Conservation (phyloP, 2,888 invertebrate species). For the Crocallis elinguaria region DNA sequence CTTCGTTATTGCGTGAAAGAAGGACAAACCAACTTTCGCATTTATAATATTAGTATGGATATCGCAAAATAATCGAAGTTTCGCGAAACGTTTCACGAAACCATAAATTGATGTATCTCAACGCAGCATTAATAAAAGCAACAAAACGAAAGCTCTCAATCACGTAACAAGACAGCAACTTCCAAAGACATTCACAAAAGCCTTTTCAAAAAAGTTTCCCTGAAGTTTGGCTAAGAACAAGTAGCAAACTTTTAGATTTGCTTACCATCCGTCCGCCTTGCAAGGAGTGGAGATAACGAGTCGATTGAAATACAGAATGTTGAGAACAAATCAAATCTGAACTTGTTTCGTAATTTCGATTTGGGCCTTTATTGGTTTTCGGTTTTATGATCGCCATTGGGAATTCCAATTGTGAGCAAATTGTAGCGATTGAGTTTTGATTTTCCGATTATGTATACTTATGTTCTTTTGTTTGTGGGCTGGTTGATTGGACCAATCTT, state of each 20-base stretch:
- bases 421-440: slow-evolving; percentile 32
- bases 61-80: no score
- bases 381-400: slow-evolving; percentile 64
- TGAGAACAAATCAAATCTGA: slow-evolving; percentile 61
- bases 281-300: slow-evolving; percentile 45
- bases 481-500: not conserved
- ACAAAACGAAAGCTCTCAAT: slow-evolving; percentile 15
- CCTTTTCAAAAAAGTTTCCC: slow-evolving; percentile 20
- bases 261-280: slow-evolving; percentile 50
- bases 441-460: slow-evolving; percentile 18
- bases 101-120: not conserved
- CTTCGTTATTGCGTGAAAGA: no score
- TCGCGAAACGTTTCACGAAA: not conserved
- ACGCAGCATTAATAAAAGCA: slow-evolving; percentile 6
- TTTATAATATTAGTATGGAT: no score
- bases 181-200: slow-evolving; percentile 14
- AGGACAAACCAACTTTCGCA: no score
- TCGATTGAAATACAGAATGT: slow-evolving; percentile 54
- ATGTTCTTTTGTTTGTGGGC: slow-evolving; percentile 27
- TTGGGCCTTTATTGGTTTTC: slow-evolving; percentile 66
- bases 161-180: slow-evolving; percentile 15
- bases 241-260: slow-evolving; percentile 35
- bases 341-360: slow-evolving; percentile 70
- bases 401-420: slow-evolving; percentile 51
- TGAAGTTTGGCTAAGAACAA: slow-evolving; percentile 8